Conservation (phyloP, 2,113 vertebrate genomes). For the Pampusana beccarii region DNA sequence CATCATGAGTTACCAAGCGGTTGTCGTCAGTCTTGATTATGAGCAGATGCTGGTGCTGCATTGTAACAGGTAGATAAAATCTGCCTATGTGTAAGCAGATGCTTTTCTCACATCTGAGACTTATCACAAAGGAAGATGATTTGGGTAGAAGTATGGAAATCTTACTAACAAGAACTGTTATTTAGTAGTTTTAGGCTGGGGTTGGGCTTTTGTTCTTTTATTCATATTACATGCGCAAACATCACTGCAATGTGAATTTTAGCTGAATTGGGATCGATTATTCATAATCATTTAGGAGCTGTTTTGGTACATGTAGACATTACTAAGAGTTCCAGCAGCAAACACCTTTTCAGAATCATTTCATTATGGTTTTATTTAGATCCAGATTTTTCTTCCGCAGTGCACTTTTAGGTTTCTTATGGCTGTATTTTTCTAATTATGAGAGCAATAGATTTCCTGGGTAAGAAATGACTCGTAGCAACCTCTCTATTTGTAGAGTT, state of each 20-base stretch:
- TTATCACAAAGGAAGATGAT: neutral
- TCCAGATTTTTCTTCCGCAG: neutral
- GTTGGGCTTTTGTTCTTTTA: neutral
- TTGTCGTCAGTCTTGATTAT: neutral
- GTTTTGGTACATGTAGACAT: neutral
- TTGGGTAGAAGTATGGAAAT: neutral
- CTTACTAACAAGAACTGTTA: neutral
- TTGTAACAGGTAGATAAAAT: neutral
- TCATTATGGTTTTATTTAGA: neutral
- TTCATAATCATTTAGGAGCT: neutral
- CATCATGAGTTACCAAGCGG: neutral
- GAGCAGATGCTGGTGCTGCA: neutral
- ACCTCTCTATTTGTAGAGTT: neutral
- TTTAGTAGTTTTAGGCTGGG: neutral
- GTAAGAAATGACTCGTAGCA: neutral
- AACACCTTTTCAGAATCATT: neutral
- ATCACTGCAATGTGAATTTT: neutral
- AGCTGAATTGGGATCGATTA: neutral
- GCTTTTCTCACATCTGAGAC: neutral
- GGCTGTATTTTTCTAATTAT: neutral
- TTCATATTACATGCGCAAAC: neutral
- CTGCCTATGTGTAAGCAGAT: neutral
- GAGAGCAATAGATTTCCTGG: neutral
- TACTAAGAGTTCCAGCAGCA: neutral
- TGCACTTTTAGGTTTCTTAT: neutral